A percentile compares a stretch with the other conserved stretches of the same genome.
phyloP scores from a whole-genome alignment of 2,113 vertebrate genomes.

The Natator depressus region DNA sequence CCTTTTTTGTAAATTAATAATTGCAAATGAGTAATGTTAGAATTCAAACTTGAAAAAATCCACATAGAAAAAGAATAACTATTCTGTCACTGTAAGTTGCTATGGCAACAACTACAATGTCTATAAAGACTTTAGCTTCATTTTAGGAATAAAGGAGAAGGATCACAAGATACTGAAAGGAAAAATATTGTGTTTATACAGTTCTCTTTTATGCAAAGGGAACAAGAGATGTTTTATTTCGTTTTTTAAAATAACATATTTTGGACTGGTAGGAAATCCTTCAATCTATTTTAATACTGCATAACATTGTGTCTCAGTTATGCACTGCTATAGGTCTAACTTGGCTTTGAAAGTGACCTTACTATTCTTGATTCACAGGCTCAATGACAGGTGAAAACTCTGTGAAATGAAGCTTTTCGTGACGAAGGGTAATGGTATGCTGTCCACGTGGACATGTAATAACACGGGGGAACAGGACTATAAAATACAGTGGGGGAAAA shows the following conservation, averaged over 20 bases:
- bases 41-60: conserved; percentile 11
- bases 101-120: conserved; percentile 50
- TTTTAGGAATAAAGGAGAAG: conserved; percentile 24
- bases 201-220: background rate
- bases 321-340: background rate
- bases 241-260: background rate
- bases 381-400: background rate
- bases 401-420: background rate
- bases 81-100: conserved; percentile 23
- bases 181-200: background rate
- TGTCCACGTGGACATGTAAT: background rate
- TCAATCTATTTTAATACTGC: background rate
- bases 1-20: background rate
- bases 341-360: background rate
- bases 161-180: background rate
- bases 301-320: background rate
- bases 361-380: background rate
- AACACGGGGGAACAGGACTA: background rate
- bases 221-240: background rate
- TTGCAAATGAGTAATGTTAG: background rate
- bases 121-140: background rate
- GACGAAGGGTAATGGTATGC: fast-evolving
- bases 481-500: background rate
- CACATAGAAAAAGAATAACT: conserved; percentile 3
- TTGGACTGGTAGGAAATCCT: background rate